Percentiles rank a stretch among this genome's conserved stretches.
These are phyloP conservation scores for Irena cyanogastra DNA, from an alignment of 2,113 vertebrate genomes.

Conservation along the genomic window DNA sequence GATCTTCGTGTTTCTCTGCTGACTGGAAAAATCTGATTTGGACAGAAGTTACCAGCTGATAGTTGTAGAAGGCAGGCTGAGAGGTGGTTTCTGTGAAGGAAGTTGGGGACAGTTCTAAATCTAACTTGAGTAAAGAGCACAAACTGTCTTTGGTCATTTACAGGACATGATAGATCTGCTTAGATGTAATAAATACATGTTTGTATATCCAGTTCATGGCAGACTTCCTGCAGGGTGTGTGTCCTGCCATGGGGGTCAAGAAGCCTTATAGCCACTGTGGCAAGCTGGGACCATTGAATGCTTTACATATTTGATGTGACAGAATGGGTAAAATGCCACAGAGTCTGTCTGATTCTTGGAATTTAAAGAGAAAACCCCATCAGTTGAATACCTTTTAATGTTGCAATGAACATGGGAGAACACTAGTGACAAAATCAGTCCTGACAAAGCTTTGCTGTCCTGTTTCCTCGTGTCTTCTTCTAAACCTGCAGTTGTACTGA, in stretches of 20 bases:
- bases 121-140: neutral
- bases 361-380: neutral
- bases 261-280: neutral
- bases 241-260: neutral
- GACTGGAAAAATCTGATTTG: neutral
- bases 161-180: neutral
- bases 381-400: neutral
- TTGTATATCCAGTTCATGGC: neutral
- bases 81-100: neutral
- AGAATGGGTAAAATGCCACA: neutral
- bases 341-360: neutral
- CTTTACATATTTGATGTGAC: fast-evolving
- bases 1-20: neutral
- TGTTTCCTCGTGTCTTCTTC: neutral
- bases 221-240: neutral
- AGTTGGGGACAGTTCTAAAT: neutral
- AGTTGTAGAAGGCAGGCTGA: neutral
- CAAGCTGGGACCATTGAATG: neutral
- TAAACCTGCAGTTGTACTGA: neutral
- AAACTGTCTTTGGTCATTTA: neutral
- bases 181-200: neutral
- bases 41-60: neutral
- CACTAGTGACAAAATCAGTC: fast-evolving
- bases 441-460: neutral
- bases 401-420: neutral